A percentile compares a stretch with the other conserved stretches of the same genome.
Conservation (phyloP, 92 coral and sea anemone genomes). For the Anthopleura xanthogrammica region DNA sequence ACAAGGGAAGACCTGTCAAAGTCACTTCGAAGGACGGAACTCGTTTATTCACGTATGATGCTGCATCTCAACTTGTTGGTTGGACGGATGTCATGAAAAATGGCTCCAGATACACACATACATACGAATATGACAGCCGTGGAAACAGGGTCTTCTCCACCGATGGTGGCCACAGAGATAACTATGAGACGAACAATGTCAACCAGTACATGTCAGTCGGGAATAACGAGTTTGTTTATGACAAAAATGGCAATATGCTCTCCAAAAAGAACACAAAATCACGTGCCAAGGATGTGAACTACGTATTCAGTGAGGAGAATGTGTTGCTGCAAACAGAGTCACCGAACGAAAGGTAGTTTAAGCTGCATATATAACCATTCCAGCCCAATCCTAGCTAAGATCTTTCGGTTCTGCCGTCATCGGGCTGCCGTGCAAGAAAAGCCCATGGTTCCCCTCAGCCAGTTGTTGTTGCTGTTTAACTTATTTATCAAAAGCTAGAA, state of each 20-base stretch:
- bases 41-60: conserved; percentile 61
- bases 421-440: no score
- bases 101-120: conserved; percentile 2
- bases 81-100: conserved; percentile 48
- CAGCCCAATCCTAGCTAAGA: no score
- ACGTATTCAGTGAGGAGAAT: conserved; percentile 67
- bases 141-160: conserved; percentile 53
- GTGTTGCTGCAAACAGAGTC: conserved; percentile 55
- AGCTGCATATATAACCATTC: no score
- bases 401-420: no score
- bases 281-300: conserved; percentile 48
- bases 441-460: no score
- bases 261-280: conserved; percentile 42
- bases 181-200: conserved; percentile 54
- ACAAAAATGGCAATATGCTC: conserved; percentile 68
- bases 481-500: no score
- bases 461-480: no score
- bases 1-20: conserved; percentile 56
- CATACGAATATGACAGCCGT: conserved; percentile 61
- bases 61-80: conserved; percentile 63
- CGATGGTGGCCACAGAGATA: conserved; percentile 28
- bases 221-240: conserved; percentile 48
- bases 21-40: conserved; percentile 48
- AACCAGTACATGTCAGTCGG: conserved; percentile 66
- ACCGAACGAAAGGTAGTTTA: conserved; percentile 41